Evolutionary conservation across 2,113 vertebrate genomes (phyloP), one percentile per base, ranked within the genome.

Genomic region (Illadopsis cleaveri): DNA sequence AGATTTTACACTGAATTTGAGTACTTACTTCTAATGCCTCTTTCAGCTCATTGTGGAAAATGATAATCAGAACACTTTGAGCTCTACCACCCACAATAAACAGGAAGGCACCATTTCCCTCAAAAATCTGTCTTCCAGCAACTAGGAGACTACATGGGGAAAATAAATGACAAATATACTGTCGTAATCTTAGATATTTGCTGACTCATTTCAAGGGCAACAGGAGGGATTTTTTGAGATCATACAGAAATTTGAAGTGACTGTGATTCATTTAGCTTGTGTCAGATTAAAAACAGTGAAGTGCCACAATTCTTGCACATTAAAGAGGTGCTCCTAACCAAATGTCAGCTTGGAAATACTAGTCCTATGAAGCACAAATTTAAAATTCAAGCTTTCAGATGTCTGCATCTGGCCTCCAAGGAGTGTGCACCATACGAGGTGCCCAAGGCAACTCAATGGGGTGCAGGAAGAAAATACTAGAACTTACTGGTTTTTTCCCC

Each of bases 401-500:
- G 15, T 82, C 57, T 64, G 7, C 9, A 54, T 4, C 30, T 42
- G 20, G 56, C 18, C 57, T 91, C 35, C 11, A 18, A 71, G 78
- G 50, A 0, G 1, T 9, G 15, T 22, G 13, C 28, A 79, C 21
- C 31, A 56, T 27, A 45, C 0, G 1, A 24, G 31, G 12, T 23
- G 4, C 2, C 2, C 44, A 64, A 50, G 27, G 37, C n/a, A 95
- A 80, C 8, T 16, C 68, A 53, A 5, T 11, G 10, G 19, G 20
- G 15, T 44, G 30, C 50, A 62, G 16, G 16, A 84, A 89, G 15
- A 45, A 56, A 69, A 65, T 12, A 48, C 8, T 14, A 57, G 6
- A 60, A 28, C 4, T 69, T 45, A 33, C 9, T 37, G 13, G 4
- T 1, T 37, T 72, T 42, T 19, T 7, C 1, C 3, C 5, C 12